phyloP scores from a whole-genome alignment of 2,888 invertebrate genomes.

The Papilio elwesi region DNA sequence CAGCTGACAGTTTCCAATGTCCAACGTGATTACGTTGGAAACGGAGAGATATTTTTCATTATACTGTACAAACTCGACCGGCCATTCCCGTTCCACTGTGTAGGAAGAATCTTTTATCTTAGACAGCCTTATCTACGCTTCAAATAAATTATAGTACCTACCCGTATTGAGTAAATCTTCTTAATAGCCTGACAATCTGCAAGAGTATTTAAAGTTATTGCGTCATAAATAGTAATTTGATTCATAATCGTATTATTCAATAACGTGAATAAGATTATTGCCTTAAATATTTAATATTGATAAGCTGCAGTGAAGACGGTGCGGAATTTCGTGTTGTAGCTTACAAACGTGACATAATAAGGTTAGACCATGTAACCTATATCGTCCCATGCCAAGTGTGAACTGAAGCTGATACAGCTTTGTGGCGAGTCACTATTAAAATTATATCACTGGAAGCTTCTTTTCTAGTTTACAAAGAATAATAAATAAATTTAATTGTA shows the following conservation, averaged over 20 bases:
- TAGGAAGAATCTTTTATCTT: slow-evolving; percentile 58
- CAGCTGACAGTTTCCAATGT: slow-evolving; percentile 41
- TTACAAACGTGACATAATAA: too few relatives aligned
- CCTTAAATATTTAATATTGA: too few relatives aligned
- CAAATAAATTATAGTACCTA: slow-evolving; percentile 26
- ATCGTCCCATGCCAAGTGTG: too few relatives aligned
- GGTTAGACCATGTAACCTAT: too few relatives aligned
- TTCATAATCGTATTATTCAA: neutral
- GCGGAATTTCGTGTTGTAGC: too few relatives aligned
- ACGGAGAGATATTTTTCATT: slow-evolving; percentile 60
- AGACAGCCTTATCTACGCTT: slow-evolving; percentile 42
- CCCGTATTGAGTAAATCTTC: slow-evolving; percentile 7
- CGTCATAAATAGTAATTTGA: slow-evolving; percentile 16
- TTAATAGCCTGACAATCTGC: slow-evolving; percentile 25
- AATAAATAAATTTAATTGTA: neutral
- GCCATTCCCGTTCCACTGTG: slow-evolving; percentile 50
- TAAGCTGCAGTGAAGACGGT: too few relatives aligned
- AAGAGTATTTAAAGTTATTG: slow-evolving; percentile 3
- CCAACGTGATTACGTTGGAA: slow-evolving; percentile 47
- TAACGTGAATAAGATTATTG: neutral
- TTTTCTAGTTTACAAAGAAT: too few relatives aligned
- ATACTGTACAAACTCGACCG: slow-evolving; percentile 57
- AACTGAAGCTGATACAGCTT: too few relatives aligned
- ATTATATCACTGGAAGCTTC: too few relatives aligned
- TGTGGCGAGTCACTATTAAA: too few relatives aligned